These are phyloP conservation scores for Pristionchus japonicus DNA, from an alignment of 2,888 invertebrate genomes.

Conservation along the genomic window DNA sequence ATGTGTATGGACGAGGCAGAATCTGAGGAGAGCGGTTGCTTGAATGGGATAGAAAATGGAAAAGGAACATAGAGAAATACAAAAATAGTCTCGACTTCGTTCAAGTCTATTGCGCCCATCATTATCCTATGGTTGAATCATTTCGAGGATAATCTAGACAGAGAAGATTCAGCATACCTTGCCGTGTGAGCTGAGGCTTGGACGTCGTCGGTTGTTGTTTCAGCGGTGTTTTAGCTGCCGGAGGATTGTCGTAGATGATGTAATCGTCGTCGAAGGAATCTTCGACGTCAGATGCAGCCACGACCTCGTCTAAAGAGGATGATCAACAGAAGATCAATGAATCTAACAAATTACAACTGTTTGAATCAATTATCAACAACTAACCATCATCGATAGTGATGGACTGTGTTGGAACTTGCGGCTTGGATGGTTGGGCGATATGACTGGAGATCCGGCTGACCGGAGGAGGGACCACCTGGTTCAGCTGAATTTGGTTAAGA, in stretches of 20 bases:
- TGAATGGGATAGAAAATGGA: not conserved
- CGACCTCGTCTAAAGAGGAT: not conserved
- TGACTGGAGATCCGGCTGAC: not conserved
- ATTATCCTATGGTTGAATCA: no score
- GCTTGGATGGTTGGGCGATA: not conserved
- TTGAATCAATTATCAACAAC: no score
- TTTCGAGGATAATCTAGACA: not conserved
- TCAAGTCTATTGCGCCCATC: not conserved
- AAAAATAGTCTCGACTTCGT: not conserved
- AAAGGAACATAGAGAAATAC: not conserved
- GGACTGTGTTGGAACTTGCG: no score
- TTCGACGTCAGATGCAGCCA: not conserved
- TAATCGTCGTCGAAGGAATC: conserved; percentile 42
- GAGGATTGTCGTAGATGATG: conserved; percentile 11
- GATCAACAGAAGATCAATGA: not conserved
- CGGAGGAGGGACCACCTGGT: not conserved
- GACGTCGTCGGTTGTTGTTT: not conserved
- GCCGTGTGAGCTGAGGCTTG: not conserved
- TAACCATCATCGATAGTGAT: not conserved
- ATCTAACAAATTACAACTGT: not conserved
- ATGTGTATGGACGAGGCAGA: not conserved
- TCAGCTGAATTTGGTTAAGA: conserved; percentile 39
- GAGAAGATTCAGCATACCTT: not conserved
- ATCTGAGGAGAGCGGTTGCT: not conserved
- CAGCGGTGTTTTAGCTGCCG: not conserved